phyloP scores from a whole-genome alignment of 2,797 vertebrate species.

The Etheostoma perlongum region DNA sequence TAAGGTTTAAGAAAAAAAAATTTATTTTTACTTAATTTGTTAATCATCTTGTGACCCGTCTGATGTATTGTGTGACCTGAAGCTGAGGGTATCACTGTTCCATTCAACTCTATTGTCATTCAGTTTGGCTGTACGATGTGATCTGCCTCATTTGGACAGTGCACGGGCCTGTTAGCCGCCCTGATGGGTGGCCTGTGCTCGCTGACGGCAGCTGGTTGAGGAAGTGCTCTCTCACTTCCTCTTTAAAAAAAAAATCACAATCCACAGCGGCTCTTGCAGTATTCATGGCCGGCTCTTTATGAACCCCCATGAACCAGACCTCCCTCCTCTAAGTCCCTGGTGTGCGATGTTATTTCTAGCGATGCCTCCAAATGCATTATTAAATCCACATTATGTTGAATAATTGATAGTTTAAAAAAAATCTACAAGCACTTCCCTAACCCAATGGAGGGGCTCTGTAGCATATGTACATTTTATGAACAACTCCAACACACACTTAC shows the following conservation, averaged over 20 bases:
- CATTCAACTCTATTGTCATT: neutral
- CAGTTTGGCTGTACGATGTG: constrained; percentile 11
- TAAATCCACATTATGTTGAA: constrained; percentile 84
- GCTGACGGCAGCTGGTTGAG: constrained; percentile 40
- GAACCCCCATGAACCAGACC: constrained; percentile 73
- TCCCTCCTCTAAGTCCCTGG: constrained; percentile 67
- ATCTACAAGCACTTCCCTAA: constrained; percentile 81
- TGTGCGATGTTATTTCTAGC: constrained; percentile 82
- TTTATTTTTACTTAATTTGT: neutral
- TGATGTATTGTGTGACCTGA: neutral
- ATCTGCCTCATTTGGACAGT: constrained; percentile 38
- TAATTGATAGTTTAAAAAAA: constrained; percentile 84
- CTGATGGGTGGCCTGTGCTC: constrained; percentile 33
- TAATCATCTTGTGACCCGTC: neutral
- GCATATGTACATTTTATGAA: constrained; percentile 81
- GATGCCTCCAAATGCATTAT: constrained; percentile 82
- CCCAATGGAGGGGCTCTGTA: constrained; percentile 61
- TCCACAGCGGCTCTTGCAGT: constrained; percentile 74
- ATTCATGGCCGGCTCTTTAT: constrained; percentile 78
- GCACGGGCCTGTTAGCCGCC: constrained; percentile 25
- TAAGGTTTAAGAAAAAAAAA: neutral
- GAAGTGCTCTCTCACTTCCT: constrained; percentile 74
- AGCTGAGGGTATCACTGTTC: neutral
- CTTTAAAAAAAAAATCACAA: constrained; percentile 79
- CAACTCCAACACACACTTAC: constrained; percentile 23